Base-by-base conservation (phyloP, 2,797 vertebrate genomes). In the Mormyrops boulengeri region DNA sequence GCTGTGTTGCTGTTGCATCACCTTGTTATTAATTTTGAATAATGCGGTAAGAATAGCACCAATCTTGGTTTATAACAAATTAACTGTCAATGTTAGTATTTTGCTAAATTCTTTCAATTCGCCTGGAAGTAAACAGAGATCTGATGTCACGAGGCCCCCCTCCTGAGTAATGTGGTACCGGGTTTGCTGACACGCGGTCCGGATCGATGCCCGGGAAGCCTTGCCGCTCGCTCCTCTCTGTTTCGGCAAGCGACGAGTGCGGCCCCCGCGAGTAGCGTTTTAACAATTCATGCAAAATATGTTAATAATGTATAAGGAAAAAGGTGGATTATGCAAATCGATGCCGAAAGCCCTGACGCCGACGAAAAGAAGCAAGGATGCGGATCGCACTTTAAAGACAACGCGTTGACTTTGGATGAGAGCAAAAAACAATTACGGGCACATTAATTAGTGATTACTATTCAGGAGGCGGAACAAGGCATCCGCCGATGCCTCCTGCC, bases 381-480 rank as follows among this genome's bases (percentile, higher is more conserved):
- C 92, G 93, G 93, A 93, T 93, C 91, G 91, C 92, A 93, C 92
- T 93, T 90, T 95, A 95, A 95, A 94, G 95, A 92, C 87, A 55
- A 90, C 87, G 93, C 92, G 95, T 94, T 95, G 95, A 95, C 95
- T 94, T 91, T 91, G 94, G 90, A 90, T 92, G 92, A 90, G 89
- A 88, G 85, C 82, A 89, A 93, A 93, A 94, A 95, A 95, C 94
- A 95, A 95, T 95, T 95, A 95, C 93, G 90, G 90, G 89, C 93
- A 93, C 91, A 92, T 92, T 94, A 90, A 91, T 92, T 90, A 89
- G 87, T 91, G 91, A 92, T 91, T 89, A 60, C 53, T 89, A 87
- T 90, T 92, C 88, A 88, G 88, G 89, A 91, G 90, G 90, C 84
- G 73, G 73, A 77, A 90, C 82, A 52, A 57, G 84, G 8, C 52